These are phyloP conservation scores for Notothenia rossii DNA, from an alignment of 2,113 vertebrate species.

Conservation along the genomic window DNA sequence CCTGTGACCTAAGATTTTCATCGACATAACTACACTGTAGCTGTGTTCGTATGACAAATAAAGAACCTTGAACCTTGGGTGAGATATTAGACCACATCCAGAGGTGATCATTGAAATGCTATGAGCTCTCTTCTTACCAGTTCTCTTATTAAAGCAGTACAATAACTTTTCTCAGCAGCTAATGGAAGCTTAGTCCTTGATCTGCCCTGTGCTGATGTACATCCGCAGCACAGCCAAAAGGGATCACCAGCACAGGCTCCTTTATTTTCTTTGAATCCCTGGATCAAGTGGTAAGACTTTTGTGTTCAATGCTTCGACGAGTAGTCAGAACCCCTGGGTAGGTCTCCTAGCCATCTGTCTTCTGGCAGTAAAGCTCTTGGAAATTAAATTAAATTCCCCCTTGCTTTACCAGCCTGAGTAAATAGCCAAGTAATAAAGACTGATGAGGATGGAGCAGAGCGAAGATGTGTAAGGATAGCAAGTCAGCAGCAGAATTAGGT, in stretches of 20 bases:
- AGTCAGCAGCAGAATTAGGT: constrained; percentile 33
- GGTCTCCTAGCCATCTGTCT: constrained; percentile 53
- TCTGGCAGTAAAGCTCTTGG: constrained; percentile 56
- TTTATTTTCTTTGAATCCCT: constrained; percentile 68
- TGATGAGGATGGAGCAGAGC: constrained; percentile 37
- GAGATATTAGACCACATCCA: constrained; percentile 21
- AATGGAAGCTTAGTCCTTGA: constrained; percentile 53
- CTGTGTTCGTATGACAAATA: too few species aligned
- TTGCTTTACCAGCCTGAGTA: constrained; percentile 51
- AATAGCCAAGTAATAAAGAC: constrained; percentile 63
- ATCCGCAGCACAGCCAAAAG: constrained; percentile 48
- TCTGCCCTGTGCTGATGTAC: constrained; percentile 47
- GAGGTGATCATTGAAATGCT: constrained; percentile 56
- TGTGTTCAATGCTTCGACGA: constrained; percentile 55
- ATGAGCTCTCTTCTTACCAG: constrained; percentile 18
- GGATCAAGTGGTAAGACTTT: constrained; percentile 71
- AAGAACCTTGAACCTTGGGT: too few species aligned
- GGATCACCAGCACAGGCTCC: constrained; percentile 52
- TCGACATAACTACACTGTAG: too few species aligned
- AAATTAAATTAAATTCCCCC: constrained; percentile 68
- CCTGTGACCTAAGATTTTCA: too few species aligned
- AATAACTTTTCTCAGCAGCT: constrained; percentile 46
- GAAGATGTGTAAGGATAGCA: constrained; percentile 43
- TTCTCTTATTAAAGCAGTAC: constrained; percentile 53
- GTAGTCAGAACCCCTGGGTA: constrained; percentile 65